A percentile compares a stretch with the other conserved stretches of the same genome.
Conservation (phyloP, 2,113 vertebrate genomes). For the Dolichallabes microphthalmus region DNA sequence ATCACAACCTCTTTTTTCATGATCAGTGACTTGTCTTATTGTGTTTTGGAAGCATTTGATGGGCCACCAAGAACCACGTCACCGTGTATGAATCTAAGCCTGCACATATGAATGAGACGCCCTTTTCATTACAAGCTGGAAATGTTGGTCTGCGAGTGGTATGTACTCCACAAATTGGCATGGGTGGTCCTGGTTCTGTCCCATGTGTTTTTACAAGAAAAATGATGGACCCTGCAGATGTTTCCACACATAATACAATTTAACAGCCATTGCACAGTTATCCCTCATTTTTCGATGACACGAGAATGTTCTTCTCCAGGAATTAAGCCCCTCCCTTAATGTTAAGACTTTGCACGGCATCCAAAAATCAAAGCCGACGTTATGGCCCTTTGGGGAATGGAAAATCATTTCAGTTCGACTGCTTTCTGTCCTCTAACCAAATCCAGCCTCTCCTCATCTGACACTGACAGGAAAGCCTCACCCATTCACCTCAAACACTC, state of each 20-base stretch:
- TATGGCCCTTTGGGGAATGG: conserved; percentile 52
- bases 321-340: conserved; percentile 66
- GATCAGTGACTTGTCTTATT: background rate
- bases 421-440: conserved; percentile 30
- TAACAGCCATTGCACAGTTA: conserved; percentile 65
- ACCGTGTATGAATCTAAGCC: background rate
- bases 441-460: conserved; percentile 47
- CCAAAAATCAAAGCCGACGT: conserved; percentile 66
- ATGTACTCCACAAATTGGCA: conserved; percentile 7
- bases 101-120: conserved; percentile 2
- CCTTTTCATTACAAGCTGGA: conserved; percentile 26
- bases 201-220: conserved; percentile 31
- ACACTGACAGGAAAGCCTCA: conserved; percentile 29
- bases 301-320: conserved; percentile 65
- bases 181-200: conserved; percentile 41
- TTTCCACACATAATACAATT: conserved; percentile 62
- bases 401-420: conserved; percentile 32
- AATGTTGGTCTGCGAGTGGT: background rate
- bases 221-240: conserved; percentile 67
- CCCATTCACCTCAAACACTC: conserved; percentile 37
- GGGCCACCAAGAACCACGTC: background rate
- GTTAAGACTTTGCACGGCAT: conserved; percentile 57
- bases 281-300: conserved; percentile 70
- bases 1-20: background rate
- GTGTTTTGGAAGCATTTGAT: conserved; percentile 2